Percentiles rank a stretch among this genome's conserved stretches.
Conservation (phyloP, 1,140 invertebrate species). For the Plodia interpunctella region DNA sequence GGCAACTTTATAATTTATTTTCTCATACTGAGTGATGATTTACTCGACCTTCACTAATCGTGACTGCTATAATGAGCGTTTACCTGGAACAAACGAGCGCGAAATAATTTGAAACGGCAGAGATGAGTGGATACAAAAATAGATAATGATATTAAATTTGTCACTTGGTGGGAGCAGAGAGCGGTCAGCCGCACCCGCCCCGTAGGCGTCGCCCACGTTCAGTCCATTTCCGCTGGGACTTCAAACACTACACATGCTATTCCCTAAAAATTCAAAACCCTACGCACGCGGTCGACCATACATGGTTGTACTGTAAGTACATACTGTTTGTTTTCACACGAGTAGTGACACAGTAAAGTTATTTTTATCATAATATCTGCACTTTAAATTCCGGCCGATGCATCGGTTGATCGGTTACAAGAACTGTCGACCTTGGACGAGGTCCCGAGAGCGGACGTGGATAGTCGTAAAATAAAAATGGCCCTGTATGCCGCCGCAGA, state of each 20-base stretch:
- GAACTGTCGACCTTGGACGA: conserved; percentile 58
- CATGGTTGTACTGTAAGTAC: neutral
- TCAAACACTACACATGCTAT: conserved; percentile 33
- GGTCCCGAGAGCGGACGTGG: conserved; percentile 61
- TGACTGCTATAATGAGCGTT: conserved; percentile 16
- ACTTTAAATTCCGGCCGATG: conserved; percentile 33
- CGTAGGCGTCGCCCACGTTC: conserved; percentile 59
- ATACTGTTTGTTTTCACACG: conserved; percentile 17
- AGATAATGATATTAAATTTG: conserved; percentile 52
- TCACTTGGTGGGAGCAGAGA: conserved; percentile 43
- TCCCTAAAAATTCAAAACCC: conserved; percentile 30
- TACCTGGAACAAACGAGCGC: conserved; percentile 45
- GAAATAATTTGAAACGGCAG: conserved; percentile 28
- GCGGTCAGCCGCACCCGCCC: conserved; percentile 41
- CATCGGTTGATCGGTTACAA: conserved; percentile 36
- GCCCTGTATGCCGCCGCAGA: conserved; percentile 45
- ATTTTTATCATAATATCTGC: conserved; percentile 8
- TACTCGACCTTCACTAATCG: conserved; percentile 19
- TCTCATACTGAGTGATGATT: conserved; percentile 17
- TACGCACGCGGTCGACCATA: conserved; percentile 3
- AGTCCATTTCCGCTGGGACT: conserved; percentile 49
- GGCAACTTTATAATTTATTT: neutral
- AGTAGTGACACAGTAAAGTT: neutral
- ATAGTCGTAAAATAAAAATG: conserved; percentile 70
- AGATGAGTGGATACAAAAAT: conserved; percentile 38